A percentile compares a stretch with the other conserved stretches of the same genome.
Conservation (phyloP, 2,888 invertebrate species). For the Phymatocera aterrima region DNA sequence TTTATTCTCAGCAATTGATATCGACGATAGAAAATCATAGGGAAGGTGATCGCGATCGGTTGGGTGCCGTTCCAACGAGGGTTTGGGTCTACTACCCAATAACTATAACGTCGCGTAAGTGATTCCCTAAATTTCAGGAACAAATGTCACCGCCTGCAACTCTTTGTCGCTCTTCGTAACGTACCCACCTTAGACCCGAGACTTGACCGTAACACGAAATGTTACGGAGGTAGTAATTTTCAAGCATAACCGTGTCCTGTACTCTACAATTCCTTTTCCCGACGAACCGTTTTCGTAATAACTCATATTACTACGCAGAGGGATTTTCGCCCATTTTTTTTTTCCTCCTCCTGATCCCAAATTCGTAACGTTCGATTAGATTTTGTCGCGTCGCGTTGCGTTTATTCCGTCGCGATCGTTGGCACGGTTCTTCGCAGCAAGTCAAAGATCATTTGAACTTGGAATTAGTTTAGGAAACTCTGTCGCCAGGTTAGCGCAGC, state of each 20-base stretch:
- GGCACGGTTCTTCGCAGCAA: background rate
- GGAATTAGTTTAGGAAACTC: conserved; percentile 31
- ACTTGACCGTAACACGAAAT: background rate
- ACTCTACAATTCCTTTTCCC: background rate
- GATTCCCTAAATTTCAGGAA: conserved; percentile 17
- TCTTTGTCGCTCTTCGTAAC: background rate
- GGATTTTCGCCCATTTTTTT: no score
- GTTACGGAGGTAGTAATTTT: background rate
- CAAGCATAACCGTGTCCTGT: background rate
- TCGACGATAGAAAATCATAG: background rate
- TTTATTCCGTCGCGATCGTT: no score
- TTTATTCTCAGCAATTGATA: background rate
- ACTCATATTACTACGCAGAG: no score
- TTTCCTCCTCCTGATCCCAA: no score
- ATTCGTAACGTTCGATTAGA: no score
- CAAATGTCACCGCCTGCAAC: background rate
- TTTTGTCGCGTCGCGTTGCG: no score
- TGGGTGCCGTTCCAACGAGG: conserved; percentile 23
- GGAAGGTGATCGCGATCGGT: conserved; percentile 33
- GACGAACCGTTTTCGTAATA: no score
- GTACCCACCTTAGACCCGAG: background rate
- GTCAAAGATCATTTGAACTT: conserved; percentile 23
- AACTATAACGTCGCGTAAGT: background rate
- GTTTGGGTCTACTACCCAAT: conserved; percentile 28
- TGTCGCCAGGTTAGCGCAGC: conserved; percentile 31